Evolutionary conservation across 2,888 invertebrate genomes (phyloP), one percentile per base, ranked within the genome.

Genomic region (Heliconius erato): DNA sequence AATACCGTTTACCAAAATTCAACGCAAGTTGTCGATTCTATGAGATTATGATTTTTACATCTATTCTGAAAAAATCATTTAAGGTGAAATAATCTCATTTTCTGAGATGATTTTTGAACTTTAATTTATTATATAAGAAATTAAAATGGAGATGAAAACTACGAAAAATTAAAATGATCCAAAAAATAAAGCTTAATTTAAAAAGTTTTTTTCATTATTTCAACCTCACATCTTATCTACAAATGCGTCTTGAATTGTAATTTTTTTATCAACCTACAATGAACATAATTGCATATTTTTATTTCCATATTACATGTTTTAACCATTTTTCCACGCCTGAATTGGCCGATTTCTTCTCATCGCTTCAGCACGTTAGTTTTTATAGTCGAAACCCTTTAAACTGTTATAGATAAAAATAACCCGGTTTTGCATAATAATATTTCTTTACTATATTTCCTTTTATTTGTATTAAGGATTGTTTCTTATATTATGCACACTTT

Each of bases 321-420:
- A 71, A 71, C 26, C 71, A 71, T 71, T 71, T 71, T 16, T 44
- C n/a, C n/a, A 71, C n/a, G n/a, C n/a, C 44, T 71, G 26, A 16
- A 71, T 26, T 44, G 44, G 71, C 40, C 71, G 14, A 44, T 71
- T 71, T 40, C 71, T 71, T 44, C 71, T 44, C 14, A 44, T 44
- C 44, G 71, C 44, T 40, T 71, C n/a, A 26, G 26, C 26, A 71
- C 71, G 26, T 71, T 71, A 71, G 14, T 71, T 71, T 71, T 71
- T 71, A 71, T 71, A 71, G 40, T 71, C 71, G 2, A 44, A 71
- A 71, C 71, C 71, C 71, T 71, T 71, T 71, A 71, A 71, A 71
- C 23, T 44, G n/a, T 44, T 71, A 16, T 40, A 71, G 71, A 71
- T 16, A 71, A 71, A 71, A 71, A 40, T 71, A 71, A 40, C 44